These are phyloP conservation scores for Chlorodrepanis virens DNA, from an alignment of 2,113 vertebrate genomes.

Conservation along the genomic window DNA sequence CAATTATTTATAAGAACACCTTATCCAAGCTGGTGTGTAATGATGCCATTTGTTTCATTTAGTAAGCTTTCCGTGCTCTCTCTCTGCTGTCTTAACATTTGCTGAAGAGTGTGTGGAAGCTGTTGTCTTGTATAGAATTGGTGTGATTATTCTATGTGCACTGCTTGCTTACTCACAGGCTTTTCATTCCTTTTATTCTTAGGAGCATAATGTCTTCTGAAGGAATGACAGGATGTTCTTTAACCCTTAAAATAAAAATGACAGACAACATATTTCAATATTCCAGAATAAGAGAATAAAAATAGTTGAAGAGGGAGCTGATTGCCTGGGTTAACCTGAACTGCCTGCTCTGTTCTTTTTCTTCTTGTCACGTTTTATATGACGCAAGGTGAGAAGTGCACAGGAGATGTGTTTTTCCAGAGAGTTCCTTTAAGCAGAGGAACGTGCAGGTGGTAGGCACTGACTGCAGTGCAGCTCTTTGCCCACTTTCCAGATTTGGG, in stretches of 20 bases:
- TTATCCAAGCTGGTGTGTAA: background rate
- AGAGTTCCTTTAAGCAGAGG: background rate
- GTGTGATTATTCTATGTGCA: background rate
- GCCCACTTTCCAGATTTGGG: background rate
- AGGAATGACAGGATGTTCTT: background rate
- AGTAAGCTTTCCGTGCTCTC: background rate
- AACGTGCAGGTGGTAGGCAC: background rate
- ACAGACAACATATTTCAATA: background rate
- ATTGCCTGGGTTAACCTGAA: background rate
- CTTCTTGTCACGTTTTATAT: background rate
- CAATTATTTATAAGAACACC: slow-evolving; percentile 2
- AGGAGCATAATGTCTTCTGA: background rate
- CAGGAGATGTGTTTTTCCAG: background rate
- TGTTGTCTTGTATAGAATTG: background rate
- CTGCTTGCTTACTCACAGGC: background rate
- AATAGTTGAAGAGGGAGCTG: background rate
- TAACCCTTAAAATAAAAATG: slow-evolving; percentile 29
- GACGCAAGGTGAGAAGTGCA: background rate
- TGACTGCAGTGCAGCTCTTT: background rate
- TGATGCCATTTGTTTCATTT: background rate
- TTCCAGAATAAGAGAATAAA: background rate
- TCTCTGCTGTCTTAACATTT: background rate
- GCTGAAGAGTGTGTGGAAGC: background rate
- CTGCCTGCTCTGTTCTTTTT: background rate
- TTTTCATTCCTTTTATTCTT: background rate